A percentile compares a stretch with the other conserved stretches of the same genome.
phyloP scores from a whole-genome alignment of 2,888 invertebrate species.

The Apamea anceps region DNA sequence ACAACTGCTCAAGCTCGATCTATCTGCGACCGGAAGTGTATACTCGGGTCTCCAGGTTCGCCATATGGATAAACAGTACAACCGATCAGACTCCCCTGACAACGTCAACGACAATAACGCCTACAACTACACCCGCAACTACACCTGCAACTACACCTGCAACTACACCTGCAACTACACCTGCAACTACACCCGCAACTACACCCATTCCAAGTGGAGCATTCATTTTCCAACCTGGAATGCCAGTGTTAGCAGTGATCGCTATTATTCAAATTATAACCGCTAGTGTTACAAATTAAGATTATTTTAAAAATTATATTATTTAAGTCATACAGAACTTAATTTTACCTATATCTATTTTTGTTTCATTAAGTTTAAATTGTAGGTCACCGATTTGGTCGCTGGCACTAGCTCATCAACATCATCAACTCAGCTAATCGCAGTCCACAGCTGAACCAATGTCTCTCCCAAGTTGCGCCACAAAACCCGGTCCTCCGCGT shows the following conservation, averaged over 20 bases:
- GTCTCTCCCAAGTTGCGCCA: too few relatives aligned
- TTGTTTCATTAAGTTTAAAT: neutral
- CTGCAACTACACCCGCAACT: too few relatives aligned
- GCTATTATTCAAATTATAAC: slow-evolving; percentile 31
- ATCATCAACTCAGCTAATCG: neutral
- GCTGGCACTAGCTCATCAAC: neutral
- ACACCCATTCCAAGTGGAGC: slow-evolving; percentile 4
- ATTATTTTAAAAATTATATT: neutral
- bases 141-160: too few relatives aligned
- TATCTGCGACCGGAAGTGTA: slow-evolving; percentile 16
- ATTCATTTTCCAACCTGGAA: slow-evolving; percentile 28
- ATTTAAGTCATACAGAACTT: neutral
- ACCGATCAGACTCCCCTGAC: too few relatives aligned
- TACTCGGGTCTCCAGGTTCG: slow-evolving; percentile 19
- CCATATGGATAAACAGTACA: slow-evolving; percentile 10
- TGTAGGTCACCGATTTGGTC: neutral
- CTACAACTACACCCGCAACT: too few relatives aligned
- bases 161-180: too few relatives aligned
- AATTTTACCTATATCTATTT: too few relatives aligned
- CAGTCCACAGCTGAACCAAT: too few relatives aligned
- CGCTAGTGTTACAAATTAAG: neutral
- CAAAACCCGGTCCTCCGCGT: too few relatives aligned
- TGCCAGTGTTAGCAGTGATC: slow-evolving; percentile 11
- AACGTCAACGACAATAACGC: too few relatives aligned
- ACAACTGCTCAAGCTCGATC: neutral